Evolutionary conservation across 2,888 invertebrate species (phyloP).

Genomic region (Erebia epiphron): DNA sequence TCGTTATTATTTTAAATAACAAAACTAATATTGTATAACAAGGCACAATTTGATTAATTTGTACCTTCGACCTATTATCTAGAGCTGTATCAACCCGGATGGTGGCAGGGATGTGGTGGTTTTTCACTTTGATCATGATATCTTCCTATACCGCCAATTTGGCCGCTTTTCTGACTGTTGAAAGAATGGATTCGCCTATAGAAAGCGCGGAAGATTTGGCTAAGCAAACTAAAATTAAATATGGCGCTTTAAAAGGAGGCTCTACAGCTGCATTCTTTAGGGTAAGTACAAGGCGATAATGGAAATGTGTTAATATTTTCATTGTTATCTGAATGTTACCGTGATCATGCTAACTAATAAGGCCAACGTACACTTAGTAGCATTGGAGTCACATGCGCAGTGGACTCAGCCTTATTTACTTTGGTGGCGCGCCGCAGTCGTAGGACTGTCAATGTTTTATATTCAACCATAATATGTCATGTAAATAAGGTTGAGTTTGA

Average conservation of each 20-base stretch:
- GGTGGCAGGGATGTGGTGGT: slow-evolving; percentile 98
- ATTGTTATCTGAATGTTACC: background rate
- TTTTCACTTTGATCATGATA: slow-evolving; percentile 97
- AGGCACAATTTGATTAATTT: background rate
- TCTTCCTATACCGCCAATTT: slow-evolving; percentile 98
- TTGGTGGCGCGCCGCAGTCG: too few species aligned
- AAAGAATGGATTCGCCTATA: slow-evolving; percentile 96
- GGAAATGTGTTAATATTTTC: background rate
- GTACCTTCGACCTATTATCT: slow-evolving; percentile 34
- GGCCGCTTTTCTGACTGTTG: slow-evolving; percentile 96
- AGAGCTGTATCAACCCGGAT: slow-evolving; percentile 94
- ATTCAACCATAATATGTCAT: too few species aligned
- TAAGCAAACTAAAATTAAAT: slow-evolving; percentile 98
- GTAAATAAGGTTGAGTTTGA: too few species aligned
- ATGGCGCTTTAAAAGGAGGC: slow-evolving; percentile 96
- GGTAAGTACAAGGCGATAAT: slow-evolving; percentile 77
- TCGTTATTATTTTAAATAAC: background rate
- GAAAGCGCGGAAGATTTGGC: slow-evolving; percentile 97
- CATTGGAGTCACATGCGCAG: too few species aligned
- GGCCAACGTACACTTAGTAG: too few species aligned
- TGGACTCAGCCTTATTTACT: too few species aligned
- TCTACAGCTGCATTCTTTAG: slow-evolving; percentile 97
- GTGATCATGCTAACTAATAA: too few species aligned
- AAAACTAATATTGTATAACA: slow-evolving; percentile 3
- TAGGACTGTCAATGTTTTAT: too few species aligned